Percentiles rank a stretch among this genome's conserved stretches.
Conservation (phyloP, 1,140 invertebrate species). For the Cotesia vestalis region DNA sequence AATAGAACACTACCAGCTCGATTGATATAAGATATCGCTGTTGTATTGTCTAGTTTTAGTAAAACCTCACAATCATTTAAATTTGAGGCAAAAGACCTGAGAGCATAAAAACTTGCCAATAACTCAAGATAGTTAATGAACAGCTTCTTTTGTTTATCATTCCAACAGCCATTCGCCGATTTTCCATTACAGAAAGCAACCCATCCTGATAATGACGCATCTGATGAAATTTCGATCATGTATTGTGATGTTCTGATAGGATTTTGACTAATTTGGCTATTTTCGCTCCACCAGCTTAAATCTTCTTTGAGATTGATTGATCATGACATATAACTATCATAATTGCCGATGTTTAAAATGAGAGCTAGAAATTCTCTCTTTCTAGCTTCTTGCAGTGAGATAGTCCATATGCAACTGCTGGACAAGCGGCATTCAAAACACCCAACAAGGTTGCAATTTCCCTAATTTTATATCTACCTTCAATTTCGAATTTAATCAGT, state of each 20-base stretch:
- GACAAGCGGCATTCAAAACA: conserved; percentile 3
- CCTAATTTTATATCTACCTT: neutral
- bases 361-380: no score
- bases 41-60: conserved; percentile 45
- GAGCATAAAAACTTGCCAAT: conserved; percentile 23
- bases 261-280: neutral
- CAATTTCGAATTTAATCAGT: conserved; percentile 3
- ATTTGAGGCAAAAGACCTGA: conserved; percentile 30
- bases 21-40: conserved; percentile 45
- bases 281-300: conserved; percentile 12
- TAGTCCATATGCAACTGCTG: no score
- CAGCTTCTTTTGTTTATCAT: conserved; percentile 28
- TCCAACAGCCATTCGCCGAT: conserved; percentile 43
- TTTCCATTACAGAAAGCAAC: conserved; percentile 38
- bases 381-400: no score
- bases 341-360: no score
- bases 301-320: no score
- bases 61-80: conserved; percentile 42
- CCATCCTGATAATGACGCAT: conserved; percentile 47
- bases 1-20: conserved; percentile 42
- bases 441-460: conserved; percentile 1
- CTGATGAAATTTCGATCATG: conserved; percentile 45
- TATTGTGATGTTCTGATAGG: conserved; percentile 22
- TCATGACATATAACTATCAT: no score
- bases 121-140: conserved; percentile 46